phyloP scores from a whole-genome alignment of 2,113 vertebrate species.

The Anthoscopus minutus region DNA sequence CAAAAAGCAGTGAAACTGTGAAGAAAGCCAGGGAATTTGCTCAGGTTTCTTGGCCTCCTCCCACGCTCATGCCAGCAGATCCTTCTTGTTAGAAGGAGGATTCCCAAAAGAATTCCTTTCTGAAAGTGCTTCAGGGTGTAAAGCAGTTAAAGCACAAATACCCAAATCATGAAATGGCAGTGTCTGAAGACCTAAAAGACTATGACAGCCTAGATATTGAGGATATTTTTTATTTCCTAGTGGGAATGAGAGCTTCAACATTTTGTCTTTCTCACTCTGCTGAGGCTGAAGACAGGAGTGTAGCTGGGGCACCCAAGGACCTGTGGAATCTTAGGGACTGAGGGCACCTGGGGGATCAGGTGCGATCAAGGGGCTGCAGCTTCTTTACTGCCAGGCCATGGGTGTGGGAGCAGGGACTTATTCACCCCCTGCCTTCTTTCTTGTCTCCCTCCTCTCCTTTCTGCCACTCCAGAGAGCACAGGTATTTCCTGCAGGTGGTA shows the following conservation, averaged over 20 bases:
- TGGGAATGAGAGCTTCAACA: not conserved
- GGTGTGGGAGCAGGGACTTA: fast-evolving
- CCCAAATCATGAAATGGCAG: not conserved
- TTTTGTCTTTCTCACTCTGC: not conserved
- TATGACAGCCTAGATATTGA: not conserved
- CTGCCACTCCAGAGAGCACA: not conserved
- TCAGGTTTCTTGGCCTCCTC: not conserved
- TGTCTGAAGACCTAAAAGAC: not conserved
- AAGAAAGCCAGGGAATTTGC: not conserved
- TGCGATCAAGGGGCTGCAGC: not conserved
- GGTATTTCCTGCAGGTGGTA: not conserved
- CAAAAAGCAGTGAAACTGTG: not conserved
- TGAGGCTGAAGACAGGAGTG: not conserved
- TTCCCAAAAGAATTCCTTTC: not conserved
- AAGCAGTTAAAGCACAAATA: not conserved
- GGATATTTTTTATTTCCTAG: not conserved
- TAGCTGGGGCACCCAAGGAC: not conserved
- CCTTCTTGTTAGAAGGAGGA: not conserved
- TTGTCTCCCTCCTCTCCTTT: not conserved
- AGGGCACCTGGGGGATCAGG: not conserved
- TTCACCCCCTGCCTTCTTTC: not conserved
- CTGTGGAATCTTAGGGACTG: not conserved
- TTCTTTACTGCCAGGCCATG: not conserved
- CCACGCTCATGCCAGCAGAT: fast-evolving
- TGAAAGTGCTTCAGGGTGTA: not conserved